These are phyloP conservation scores for Lepeophtheirus salmonis DNA, from an alignment of 1,140 invertebrate species.

Conservation along the genomic window DNA sequence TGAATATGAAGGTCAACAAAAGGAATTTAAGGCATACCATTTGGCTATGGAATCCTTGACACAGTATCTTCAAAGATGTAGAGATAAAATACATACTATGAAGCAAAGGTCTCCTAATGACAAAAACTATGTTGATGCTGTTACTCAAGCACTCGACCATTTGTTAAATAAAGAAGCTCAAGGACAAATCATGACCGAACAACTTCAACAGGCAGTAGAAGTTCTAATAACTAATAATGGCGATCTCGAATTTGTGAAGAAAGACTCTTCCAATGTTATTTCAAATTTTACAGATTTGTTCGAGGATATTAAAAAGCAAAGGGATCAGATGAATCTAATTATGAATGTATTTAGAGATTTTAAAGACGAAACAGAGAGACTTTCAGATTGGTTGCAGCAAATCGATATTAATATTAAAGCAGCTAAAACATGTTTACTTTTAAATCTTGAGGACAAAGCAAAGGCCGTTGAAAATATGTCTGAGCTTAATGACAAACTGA, in stretches of 20 bases:
- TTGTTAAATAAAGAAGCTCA: slow-evolving; percentile 72
- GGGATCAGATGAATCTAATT: slow-evolving; percentile 57
- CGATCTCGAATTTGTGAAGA: slow-evolving; percentile 53
- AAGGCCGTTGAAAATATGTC: slow-evolving; percentile 44
- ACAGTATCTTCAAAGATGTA: slow-evolving; percentile 57
- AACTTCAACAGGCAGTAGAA: slow-evolving; percentile 61
- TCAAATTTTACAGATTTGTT: slow-evolving; percentile 67
- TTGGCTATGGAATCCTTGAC: slow-evolving; percentile 70
- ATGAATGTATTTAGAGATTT: slow-evolving; percentile 67
- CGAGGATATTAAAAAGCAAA: slow-evolving; percentile 62
- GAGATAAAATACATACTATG: slow-evolving; percentile 67
- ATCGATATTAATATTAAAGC: slow-evolving; percentile 77
- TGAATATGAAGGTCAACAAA: slow-evolving; percentile 63
- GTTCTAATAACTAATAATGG: slow-evolving; percentile 60
- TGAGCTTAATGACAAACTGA: slow-evolving; percentile 50
- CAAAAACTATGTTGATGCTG: slow-evolving; percentile 66
- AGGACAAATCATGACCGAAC: slow-evolving; percentile 65
- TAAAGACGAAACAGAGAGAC: slow-evolving; percentile 72
- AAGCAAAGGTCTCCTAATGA: slow-evolving; percentile 65
- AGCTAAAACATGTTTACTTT: slow-evolving; percentile 60
- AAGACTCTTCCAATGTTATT: slow-evolving; percentile 59
- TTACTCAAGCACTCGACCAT: slow-evolving; percentile 60
- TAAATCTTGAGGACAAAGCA: slow-evolving; percentile 61
- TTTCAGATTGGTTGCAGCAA: slow-evolving; percentile 82
- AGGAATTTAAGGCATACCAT: slow-evolving; percentile 67